Evolutionary conservation across 2,888 invertebrate genomes (phyloP), one percentile per base, ranked within the genome.

Genomic region (Leptothorax acervorum): DNA sequence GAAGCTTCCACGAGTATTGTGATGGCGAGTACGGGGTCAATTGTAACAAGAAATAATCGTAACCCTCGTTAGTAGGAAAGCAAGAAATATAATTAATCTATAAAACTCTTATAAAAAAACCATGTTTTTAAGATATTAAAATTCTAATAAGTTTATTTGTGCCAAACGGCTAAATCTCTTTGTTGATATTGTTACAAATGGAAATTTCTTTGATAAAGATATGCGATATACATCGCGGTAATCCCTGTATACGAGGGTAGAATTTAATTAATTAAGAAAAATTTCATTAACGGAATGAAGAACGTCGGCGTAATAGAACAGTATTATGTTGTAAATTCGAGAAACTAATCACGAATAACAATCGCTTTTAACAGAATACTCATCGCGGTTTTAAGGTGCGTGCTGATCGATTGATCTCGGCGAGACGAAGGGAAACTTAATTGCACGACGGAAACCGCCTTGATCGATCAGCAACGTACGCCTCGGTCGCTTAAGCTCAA

Each of bases 271-370:
- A 48, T 73, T 79, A 5, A 39, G 18, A 60, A 48, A 35, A 31
- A 48, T 23, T 45, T 42, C 11, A 78, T 60, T 48, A 42, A 35
- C 11, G 3, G 5, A 71, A 35, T 48, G 4, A 39, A 65, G 11
- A 18, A 60, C 5, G 1, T 76, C 31, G 53, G 28, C 11, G 31
- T 71, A 70, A 70, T 48, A 73, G 12, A 8, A 74, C 35, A 71
- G 28, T 81, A 74, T 81, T 81, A 81, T 39, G 3, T 73, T 71
- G 35, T 45, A 57, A 79, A 35, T 57, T 53, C n/a, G n/a, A 28
- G 18, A 53, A 48, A 79, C 39, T 18, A 28, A 73, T 48, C 48
- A 48, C 3, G 18, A 81, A 60, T 60, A 60, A 60, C 23, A 42
- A 60, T 73, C 74, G 28, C 28, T 81, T 31, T 81, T 39, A 51